Evolutionary conservation across 2,113 vertebrate species (phyloP), one percentile per base, ranked within the genome.

Genomic region (Scomber colias): DNA sequence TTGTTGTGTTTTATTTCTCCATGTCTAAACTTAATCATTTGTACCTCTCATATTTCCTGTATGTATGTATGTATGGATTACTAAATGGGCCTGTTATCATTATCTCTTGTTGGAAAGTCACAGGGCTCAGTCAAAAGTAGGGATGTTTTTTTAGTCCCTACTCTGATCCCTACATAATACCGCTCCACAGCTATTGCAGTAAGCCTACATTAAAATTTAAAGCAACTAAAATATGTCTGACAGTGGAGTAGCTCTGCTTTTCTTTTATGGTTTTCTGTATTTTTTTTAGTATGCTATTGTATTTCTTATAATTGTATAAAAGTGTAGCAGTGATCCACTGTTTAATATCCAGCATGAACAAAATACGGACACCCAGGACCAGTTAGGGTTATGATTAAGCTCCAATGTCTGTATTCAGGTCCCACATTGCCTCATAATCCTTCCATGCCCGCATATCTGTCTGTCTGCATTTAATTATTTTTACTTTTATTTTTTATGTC

Each of bases 401-500:
- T 13, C 13, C 48, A 1, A 1, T 19, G 54, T 46, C 27, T 73
- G 56, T 65, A 14, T 14, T 44, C 12, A 54, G 30, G 3, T n/a
- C 14, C 3, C 40, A 16, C 2, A 62, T 3, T 67, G 31, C 79
- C 14, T 57, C 15, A 53, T n/a, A 16, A 54, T 49, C 27, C 14
- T 73, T 56, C 45, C 49, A 74, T 56, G 35, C 13, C 50, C 70
- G 19, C 48, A 27, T 71, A 63, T 66, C 3, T 72, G 40, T 71
- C 1, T 79, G 14, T 78, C 17, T 48, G 48, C 24, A 10, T 77
- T 71, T 79, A 14, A 53, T 65, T 10, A n/a, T 81, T n/a, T 67
- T 31, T 70, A 13, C 31, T 40, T 86, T 11, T 80, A 46, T 86
- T 78, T 45, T 27, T 27, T 27, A 27, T 60, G 8, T 84, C 76